phyloP scores from a whole-genome alignment of 2,888 invertebrate genomes.

The Lissocephala sabroskyi region DNA sequence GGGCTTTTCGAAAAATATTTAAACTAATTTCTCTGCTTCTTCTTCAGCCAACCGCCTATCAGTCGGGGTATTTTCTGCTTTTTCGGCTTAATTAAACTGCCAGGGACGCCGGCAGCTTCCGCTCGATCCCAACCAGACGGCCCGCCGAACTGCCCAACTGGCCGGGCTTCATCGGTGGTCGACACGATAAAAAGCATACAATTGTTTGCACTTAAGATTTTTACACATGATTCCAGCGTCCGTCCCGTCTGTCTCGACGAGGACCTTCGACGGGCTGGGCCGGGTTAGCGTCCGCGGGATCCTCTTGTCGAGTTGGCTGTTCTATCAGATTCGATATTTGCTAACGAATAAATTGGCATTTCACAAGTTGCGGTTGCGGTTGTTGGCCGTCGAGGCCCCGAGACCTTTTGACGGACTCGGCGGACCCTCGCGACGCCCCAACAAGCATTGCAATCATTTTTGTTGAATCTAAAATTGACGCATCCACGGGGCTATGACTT shows the following conservation, averaged over 20 bases:
- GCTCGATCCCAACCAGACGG: background rate
- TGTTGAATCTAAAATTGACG: constrained; percentile 66
- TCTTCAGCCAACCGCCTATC: background rate
- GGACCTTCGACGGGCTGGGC: too few relatives aligned
- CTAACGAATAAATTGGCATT: constrained; percentile 66
- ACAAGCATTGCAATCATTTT: constrained; percentile 65
- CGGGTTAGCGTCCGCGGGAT: too few relatives aligned
- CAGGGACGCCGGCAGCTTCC: background rate
- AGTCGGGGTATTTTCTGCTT: constrained; percentile 9
- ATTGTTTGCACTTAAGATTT: constrained; percentile 74
- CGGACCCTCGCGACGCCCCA: constrained; percentile 21
- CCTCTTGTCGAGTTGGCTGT: constrained; percentile 27
- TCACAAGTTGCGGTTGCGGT: constrained; percentile 53
- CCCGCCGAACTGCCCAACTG: constrained; percentile 4
- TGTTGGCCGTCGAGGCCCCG: too few relatives aligned
- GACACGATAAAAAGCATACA: constrained; percentile 70
- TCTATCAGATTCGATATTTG: constrained; percentile 65
- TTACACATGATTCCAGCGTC: constrained; percentile 70
- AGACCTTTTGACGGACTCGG: constrained; percentile 4
- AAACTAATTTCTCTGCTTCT: constrained; percentile 62
- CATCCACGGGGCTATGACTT: constrained; percentile 66
- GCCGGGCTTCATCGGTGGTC: constrained; percentile 60
- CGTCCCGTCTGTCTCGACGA: too few relatives aligned
- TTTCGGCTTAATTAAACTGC: constrained; percentile 52
- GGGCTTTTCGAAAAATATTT: constrained; percentile 61